Percentiles rank a stretch among this genome's conserved stretches.
These are phyloP conservation scores for Saxidomus purpurata DNA, from an alignment of 1,140 invertebrate species.

Conservation along the genomic window DNA sequence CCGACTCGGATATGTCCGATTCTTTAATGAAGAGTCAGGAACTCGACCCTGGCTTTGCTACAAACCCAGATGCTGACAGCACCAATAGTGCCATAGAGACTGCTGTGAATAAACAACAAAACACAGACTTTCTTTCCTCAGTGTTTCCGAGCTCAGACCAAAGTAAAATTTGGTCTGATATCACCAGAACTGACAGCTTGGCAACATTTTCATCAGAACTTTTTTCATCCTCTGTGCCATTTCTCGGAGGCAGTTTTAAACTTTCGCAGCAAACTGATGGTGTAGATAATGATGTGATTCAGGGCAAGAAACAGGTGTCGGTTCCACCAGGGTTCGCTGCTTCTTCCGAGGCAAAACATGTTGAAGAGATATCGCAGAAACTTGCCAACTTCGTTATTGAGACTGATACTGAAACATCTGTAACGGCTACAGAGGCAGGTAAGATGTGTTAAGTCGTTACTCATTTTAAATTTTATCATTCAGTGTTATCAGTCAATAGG, in stretches of 20 bases:
- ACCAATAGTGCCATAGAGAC: constrained; percentile 28
- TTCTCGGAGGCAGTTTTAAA: constrained; percentile 79
- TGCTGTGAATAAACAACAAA: constrained; percentile 21
- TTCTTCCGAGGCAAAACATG: constrained; percentile 82
- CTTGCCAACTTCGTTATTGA: constrained; percentile 86
- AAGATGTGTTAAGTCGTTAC: no score
- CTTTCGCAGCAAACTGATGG: constrained; percentile 71
- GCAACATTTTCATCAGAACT: constrained; percentile 82
- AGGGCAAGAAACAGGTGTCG: constrained; percentile 80
- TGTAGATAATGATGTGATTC: constrained; percentile 79
- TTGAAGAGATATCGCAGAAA: constrained; percentile 85
- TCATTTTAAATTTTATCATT: no score
- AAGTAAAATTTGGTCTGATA: constrained; percentile 72
- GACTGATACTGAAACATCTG: constrained; percentile 85
- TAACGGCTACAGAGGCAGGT: constrained; percentile 84
- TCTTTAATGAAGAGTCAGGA: constrained; percentile 78
- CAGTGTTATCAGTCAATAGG: no score
- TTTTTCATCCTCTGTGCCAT: constrained; percentile 80
- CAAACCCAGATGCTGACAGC: constrained; percentile 63
- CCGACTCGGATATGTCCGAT: constrained; percentile 83
- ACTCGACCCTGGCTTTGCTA: constrained; percentile 69
- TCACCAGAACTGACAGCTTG: constrained; percentile 74
- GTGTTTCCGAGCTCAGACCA: constrained; percentile 41
- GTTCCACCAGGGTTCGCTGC: constrained; percentile 84
- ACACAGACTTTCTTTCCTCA: background rate